phyloP scores from a whole-genome alignment of 1,140 invertebrate species.

The Lordiphosa collinella region DNA sequence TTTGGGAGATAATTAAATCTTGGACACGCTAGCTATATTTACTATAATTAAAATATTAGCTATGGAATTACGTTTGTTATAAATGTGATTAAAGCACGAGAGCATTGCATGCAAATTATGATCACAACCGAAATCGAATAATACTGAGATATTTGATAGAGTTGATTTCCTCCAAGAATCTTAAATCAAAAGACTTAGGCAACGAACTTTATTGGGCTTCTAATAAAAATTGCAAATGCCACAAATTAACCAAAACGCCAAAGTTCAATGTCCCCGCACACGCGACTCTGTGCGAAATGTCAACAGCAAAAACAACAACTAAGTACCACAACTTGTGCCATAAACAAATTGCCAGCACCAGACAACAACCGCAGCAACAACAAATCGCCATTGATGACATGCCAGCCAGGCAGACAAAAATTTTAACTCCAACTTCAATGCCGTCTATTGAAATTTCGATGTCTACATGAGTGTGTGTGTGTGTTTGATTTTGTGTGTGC shows the following conservation, averaged over 20 bases:
- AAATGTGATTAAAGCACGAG: constrained; percentile 45
- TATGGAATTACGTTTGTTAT: constrained; percentile 29
- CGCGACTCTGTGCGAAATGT: constrained; percentile 48
- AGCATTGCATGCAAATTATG: constrained; percentile 19
- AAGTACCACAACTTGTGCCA: constrained; percentile 46
- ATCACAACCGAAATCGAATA: constrained; percentile 23
- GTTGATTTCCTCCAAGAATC: not conserved
- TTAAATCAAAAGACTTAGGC: constrained; percentile 32
- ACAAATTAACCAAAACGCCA: constrained; percentile 29
- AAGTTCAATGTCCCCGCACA: constrained; percentile 55
- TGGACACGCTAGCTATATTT: constrained; percentile 17
- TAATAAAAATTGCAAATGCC: constrained; percentile 32
- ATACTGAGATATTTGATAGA: not conserved
- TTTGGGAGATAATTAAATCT: constrained; percentile 43
- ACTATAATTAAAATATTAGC: constrained; percentile 71
- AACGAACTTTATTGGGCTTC: constrained; percentile 33
- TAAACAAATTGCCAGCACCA: constrained; percentile 54
- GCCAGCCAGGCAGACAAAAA: constrained; percentile 15
- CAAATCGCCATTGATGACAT: constrained; percentile 66
- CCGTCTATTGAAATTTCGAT: constrained; percentile 12
- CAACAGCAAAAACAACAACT: constrained; percentile 19
- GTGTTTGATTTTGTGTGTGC: not conserved
- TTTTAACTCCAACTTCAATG: constrained; percentile 3
- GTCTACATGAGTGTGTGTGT: constrained; percentile 1
- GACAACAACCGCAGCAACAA: constrained; percentile 18